Conservation (phyloP, 2,797 vertebrate genomes). For the Esox lucius region DNA sequence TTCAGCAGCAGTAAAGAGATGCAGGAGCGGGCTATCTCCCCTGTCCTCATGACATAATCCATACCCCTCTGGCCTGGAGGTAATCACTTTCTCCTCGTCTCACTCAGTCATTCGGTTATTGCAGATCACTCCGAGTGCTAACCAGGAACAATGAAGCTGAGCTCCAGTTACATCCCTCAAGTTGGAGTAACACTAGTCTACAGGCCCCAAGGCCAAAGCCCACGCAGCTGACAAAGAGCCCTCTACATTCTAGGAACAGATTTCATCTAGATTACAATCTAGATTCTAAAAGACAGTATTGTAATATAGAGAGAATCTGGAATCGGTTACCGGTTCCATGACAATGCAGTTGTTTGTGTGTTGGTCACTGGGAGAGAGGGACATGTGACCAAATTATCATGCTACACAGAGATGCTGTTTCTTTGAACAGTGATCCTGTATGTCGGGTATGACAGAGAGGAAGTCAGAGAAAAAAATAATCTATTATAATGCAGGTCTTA, state of each 20-base stretch:
- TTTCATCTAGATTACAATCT: not conserved
- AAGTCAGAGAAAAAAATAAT: not conserved
- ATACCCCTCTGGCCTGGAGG: constrained; percentile 18
- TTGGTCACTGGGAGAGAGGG: not conserved
- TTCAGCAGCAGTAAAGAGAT: constrained; percentile 12
- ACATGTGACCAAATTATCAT: not conserved
- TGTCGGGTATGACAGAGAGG: not conserved
- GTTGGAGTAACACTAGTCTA: constrained; percentile 62
- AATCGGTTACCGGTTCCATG: constrained; percentile 59
- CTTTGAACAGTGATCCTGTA: not conserved
- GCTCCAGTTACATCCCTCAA: constrained; percentile 66
- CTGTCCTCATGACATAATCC: constrained; percentile 8
- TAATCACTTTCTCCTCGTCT: constrained; percentile 46
- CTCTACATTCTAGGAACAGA: not conserved
- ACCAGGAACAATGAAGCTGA: constrained; percentile 69
- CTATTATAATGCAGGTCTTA: not conserved
- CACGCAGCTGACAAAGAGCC: not conserved
- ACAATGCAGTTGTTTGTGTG: not conserved
- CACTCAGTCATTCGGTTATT: constrained; percentile 58
- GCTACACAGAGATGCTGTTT: not conserved
- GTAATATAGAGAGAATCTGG: constrained; percentile 67
- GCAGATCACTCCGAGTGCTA: constrained; percentile 63
- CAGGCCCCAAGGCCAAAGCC: not conserved
- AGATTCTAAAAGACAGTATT: not conserved
- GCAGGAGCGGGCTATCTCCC: constrained; percentile 16